phyloP scores from a whole-genome alignment of 2,113 vertebrate species.

The Carassius gibelio region DNA sequence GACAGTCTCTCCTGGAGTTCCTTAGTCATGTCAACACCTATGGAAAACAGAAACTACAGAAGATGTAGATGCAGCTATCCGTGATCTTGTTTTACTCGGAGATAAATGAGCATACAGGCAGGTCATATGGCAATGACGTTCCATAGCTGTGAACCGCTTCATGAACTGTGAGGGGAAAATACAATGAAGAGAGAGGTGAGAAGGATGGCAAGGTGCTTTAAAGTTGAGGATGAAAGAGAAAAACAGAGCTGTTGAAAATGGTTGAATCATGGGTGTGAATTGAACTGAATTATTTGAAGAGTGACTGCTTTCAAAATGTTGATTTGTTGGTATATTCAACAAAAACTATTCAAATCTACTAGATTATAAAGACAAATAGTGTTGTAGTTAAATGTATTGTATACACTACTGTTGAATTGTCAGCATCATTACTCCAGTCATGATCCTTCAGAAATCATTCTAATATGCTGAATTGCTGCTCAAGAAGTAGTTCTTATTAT shows the following conservation, averaged over 20 bases:
- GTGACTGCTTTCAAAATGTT: neutral
- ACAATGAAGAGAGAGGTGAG: neutral
- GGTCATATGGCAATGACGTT: neutral
- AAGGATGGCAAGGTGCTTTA: neutral
- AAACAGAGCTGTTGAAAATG: neutral
- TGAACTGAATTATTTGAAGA: neutral
- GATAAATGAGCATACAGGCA: slow-evolving; percentile 4
- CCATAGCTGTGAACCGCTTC: slow-evolving; percentile 17
- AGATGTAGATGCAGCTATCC: neutral
- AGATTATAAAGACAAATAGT: neutral
- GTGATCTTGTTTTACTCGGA: neutral
- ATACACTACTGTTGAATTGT: neutral
- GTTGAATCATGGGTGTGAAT: neutral
- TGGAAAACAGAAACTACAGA: neutral
- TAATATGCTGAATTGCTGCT: neutral
- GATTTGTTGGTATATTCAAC: neutral
- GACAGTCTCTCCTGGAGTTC: neutral
- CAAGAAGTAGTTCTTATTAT: neutral
- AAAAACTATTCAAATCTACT: too few relatives aligned
- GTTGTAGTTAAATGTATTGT: neutral
- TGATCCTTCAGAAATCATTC: neutral
- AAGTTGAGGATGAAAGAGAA: neutral
- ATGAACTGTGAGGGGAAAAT: slow-evolving; percentile 17
- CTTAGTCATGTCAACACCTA: slow-evolving; percentile 6
- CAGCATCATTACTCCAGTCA: neutral